Percentiles rank a stretch among this genome's conserved stretches.
phyloP scores from a whole-genome alignment of 2,888 invertebrate genomes.

The Xiphydria camelus region DNA sequence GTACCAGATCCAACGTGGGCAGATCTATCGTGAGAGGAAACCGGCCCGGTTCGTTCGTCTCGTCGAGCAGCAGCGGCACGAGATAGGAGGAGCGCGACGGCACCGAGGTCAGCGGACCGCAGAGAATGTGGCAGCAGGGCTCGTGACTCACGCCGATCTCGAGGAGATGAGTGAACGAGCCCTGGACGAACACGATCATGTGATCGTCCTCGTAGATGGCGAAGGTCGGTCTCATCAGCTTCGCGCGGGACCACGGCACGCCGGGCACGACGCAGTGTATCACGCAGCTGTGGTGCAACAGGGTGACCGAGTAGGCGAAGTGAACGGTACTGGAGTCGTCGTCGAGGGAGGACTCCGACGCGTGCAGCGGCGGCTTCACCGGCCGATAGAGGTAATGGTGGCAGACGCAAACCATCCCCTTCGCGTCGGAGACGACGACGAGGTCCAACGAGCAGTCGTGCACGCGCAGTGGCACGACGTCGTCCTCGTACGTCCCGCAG shows the following conservation, averaged over 20 bases:
- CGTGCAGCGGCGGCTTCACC: constrained; percentile 58
- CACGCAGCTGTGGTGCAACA: constrained; percentile 82
- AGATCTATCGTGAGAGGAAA: constrained; percentile 66
- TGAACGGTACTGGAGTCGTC: constrained; percentile 69
- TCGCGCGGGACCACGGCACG: constrained; percentile 78
- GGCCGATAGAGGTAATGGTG: constrained; percentile 85
- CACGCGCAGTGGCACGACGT: constrained; percentile 76
- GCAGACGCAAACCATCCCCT: constrained; percentile 76
- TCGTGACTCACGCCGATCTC: constrained; percentile 84
- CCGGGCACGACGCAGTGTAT: constrained; percentile 82
- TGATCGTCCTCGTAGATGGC: constrained; percentile 77
- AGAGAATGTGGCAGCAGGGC: constrained; percentile 78
- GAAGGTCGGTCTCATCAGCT: constrained; percentile 76
- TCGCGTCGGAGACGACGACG: constrained; percentile 74
- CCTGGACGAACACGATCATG: constrained; percentile 81
- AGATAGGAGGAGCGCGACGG: constrained; percentile 66
- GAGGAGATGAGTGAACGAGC: constrained; percentile 80
- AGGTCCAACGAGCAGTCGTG: constrained; percentile 83
- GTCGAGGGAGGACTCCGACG: constrained; percentile 56
- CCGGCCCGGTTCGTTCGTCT: not conserved
- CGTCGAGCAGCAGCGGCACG: constrained; percentile 63
- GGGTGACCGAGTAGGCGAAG: constrained; percentile 82
- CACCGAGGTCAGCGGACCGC: constrained; percentile 63
- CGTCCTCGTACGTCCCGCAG: constrained; percentile 78
- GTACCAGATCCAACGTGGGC: constrained; percentile 73